Base-by-base conservation (phyloP, 2,113 vertebrate genomes). In the Tringa solitaria region DNA sequence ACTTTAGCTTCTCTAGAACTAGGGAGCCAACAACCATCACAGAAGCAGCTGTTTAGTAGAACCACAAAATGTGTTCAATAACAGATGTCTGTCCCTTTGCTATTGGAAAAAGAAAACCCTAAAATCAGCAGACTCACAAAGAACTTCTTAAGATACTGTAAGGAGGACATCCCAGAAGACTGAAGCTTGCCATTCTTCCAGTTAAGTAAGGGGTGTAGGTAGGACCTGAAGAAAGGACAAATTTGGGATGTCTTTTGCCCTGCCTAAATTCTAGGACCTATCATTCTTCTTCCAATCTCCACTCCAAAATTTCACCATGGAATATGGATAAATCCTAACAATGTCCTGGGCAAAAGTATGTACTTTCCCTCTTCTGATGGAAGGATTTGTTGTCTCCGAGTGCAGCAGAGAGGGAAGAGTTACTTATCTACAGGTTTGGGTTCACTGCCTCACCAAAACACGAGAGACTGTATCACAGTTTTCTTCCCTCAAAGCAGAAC, bases 341-440 rank as follows among this genome's bases (percentile, higher is more conserved):
- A 46, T 9, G 8, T 46, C 33, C 23, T 33, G 46, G 21, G 3
- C 12, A 72, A 79, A 89, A 2, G 3, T 8, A 18, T 4, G 9
- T 43, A 4, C 16, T 82, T 68, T 39, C n/a, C 15, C 15, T 65
- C 30, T 51, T 87, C 27, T 54, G 17, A 60, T 4, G 9, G 28
- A 51, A 67, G 13, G 6, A 51, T 67, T 46, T 75, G 5, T 50
- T 74, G 33, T 23, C 20, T 95, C 10, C 20, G 46, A 30, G 7
- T 33, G 27, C 12, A 87, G 32, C 27, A 68, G 46, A 84, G 60
- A 54, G 4, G 27, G 6, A 84, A 54, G 24, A 54, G 12, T 70
- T 48, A 20, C 33, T 70, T 30, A 45, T 12, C 4, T 9, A 20
- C 4, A 59, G 2, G 1, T 3, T 26, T 8, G 4, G 8, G 11